Conservation (phyloP, 2,797 vertebrate species). For the Toxotes lorentzi region DNA sequence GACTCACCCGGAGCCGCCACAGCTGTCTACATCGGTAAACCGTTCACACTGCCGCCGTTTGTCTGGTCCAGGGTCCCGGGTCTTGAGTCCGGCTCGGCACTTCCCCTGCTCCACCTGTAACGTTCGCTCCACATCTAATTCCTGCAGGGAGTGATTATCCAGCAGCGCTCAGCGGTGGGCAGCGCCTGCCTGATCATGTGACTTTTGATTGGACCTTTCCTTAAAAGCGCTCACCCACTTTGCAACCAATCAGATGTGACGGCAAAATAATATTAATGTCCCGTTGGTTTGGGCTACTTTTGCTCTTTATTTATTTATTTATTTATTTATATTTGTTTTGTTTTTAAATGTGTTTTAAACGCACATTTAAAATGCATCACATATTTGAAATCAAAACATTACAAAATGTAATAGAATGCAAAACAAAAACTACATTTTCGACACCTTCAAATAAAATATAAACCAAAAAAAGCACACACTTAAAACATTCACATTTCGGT, state of each 20-base stretch:
- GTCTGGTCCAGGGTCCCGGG: background rate
- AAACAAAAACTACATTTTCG: background rate
- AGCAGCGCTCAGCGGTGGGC: constrained; percentile 41
- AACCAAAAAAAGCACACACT: background rate
- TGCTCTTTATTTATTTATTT: background rate
- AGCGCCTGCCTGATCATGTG: constrained; percentile 60
- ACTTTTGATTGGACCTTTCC: constrained; percentile 49
- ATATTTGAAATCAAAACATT: background rate
- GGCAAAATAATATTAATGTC: no score
- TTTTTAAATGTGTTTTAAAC: background rate
- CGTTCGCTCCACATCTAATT: constrained; percentile 39
- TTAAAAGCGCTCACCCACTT: background rate
- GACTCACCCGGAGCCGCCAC: constrained; percentile 54
- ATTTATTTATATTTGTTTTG: no score
- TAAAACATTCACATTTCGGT: background rate
- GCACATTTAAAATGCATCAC: background rate
- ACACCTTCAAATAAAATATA: background rate
- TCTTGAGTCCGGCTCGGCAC: constrained; percentile 2
- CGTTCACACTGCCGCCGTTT: background rate
- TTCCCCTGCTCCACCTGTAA: constrained; percentile 69
- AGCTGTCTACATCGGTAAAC: background rate
- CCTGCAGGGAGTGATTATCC: constrained; percentile 52
- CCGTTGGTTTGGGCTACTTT: background rate
- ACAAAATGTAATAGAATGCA: background rate
- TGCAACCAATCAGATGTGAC: constrained; percentile 19